Percentiles rank a stretch among this genome's conserved stretches.
Conservation (phyloP, 2,113 vertebrate genomes). For the Ammospiza nelsoni region DNA sequence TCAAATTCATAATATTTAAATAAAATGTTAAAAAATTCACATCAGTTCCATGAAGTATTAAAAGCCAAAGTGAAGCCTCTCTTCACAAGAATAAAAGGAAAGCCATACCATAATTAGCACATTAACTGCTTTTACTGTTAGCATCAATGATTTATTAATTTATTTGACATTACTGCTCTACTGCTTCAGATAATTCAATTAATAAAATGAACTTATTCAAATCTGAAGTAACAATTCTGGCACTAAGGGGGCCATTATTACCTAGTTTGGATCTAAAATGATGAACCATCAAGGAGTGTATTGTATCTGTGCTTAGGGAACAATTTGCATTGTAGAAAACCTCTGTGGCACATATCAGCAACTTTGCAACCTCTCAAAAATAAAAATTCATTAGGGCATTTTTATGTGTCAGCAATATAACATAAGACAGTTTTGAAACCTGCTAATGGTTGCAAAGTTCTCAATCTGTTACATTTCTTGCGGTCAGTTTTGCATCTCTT, state of each 20-base stretch:
- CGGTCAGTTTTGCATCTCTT: not conserved
- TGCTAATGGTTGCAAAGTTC: not conserved
- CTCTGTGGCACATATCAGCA: not conserved
- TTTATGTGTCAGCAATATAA: not conserved
- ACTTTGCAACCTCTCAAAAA: not conserved
- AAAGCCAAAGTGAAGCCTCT: not conserved
- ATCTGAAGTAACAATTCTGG: not conserved
- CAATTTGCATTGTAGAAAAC: accelerated
- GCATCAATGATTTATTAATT: not conserved
- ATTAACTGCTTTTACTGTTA: not conserved
- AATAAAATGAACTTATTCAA: not conserved
- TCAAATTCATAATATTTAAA: not conserved
- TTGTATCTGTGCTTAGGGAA: not conserved
- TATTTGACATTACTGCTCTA: not conserved
- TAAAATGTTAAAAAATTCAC: not conserved
- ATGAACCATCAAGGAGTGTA: not conserved
- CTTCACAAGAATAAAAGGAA: not conserved
- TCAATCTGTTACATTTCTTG: not conserved
- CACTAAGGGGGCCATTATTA: not conserved
- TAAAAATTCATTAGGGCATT: not conserved
- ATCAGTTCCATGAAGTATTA: not conserved
- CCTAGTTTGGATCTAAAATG: not conserved
- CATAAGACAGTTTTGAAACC: not conserved
- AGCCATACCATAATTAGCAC: not conserved
- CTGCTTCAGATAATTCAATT: not conserved